Conservation (phyloP, 1,140 invertebrate genomes). For the Hetaerina americana region DNA sequence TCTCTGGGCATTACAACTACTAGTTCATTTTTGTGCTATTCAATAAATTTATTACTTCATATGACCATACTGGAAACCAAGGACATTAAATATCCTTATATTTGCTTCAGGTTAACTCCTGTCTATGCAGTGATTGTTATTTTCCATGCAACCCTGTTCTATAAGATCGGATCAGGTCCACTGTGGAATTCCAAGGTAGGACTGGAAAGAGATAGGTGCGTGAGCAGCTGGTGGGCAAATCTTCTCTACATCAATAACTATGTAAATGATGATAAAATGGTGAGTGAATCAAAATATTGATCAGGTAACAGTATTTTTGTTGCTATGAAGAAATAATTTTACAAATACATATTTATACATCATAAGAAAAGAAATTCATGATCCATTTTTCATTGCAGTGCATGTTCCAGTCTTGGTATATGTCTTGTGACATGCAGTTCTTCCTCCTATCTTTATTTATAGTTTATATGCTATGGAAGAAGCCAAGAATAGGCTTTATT, state of each 20-base stretch:
- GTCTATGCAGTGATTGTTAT: conserved; percentile 25
- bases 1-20: no score
- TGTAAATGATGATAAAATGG: conserved; percentile 24
- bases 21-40: no score
- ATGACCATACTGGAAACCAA: no score
- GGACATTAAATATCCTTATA: no score
- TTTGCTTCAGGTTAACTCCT: conserved; percentile 26
- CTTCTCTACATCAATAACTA: conserved; percentile 42
- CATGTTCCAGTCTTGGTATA: conserved; percentile 43
- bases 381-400: conserved; percentile 24
- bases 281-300: conserved; percentile 19
- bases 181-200: conserved; percentile 21
- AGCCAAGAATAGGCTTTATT: conserved; percentile 41
- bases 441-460: conserved; percentile 36
- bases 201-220: conserved; percentile 24
- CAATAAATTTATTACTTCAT: no score
- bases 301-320: no score
- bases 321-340: no score
- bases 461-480: conserved; percentile 32
- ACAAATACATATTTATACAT: no score
- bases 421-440: conserved; percentile 43
- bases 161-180: conserved; percentile 25
- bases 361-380: no score
- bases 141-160: conserved; percentile 24
- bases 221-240: conserved; percentile 41